Conservation (phyloP, 2,888 invertebrate species). For the Onthophagus sagittarius region DNA sequence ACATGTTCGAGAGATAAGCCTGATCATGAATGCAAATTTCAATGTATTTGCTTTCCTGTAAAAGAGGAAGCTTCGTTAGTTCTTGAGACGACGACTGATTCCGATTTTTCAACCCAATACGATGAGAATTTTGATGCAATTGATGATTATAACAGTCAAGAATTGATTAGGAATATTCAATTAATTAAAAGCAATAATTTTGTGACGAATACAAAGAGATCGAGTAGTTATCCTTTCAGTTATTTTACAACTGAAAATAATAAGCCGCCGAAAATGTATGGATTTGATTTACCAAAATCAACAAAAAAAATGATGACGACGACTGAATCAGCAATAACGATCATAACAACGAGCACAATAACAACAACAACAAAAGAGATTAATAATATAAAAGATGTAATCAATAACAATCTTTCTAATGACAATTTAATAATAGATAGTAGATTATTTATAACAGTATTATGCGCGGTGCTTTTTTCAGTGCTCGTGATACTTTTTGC, state of each 20-base stretch:
- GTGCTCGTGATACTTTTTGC: conserved; percentile 54
- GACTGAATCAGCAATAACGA: background rate
- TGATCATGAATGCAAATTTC: conserved; percentile 2
- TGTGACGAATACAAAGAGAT: background rate
- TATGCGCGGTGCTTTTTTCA: conserved; percentile 53
- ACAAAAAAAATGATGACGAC: background rate
- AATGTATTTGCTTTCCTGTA: conserved; percentile 7
- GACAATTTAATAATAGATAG: conserved; percentile 14
- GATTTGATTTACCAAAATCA: background rate
- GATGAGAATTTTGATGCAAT: background rate
- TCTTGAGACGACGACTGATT: background rate
- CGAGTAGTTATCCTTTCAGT: background rate
- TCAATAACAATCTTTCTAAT: conserved; percentile 31
- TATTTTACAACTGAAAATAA: conserved; percentile 1
- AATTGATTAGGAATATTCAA: background rate
- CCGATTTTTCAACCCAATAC: background rate
- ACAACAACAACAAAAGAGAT: conserved; percentile 41
- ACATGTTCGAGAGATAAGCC: conserved; percentile 9
- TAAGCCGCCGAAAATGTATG: background rate
- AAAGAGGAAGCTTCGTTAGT: background rate
- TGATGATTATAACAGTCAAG: background rate
- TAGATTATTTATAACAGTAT: conserved; percentile 15
- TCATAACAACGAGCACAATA: conserved; percentile 27
- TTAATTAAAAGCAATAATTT: background rate
- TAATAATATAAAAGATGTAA: conserved; percentile 5